Conservation (phyloP, 2,888 invertebrate genomes). For the Lasioglossum leucozonium region DNA sequence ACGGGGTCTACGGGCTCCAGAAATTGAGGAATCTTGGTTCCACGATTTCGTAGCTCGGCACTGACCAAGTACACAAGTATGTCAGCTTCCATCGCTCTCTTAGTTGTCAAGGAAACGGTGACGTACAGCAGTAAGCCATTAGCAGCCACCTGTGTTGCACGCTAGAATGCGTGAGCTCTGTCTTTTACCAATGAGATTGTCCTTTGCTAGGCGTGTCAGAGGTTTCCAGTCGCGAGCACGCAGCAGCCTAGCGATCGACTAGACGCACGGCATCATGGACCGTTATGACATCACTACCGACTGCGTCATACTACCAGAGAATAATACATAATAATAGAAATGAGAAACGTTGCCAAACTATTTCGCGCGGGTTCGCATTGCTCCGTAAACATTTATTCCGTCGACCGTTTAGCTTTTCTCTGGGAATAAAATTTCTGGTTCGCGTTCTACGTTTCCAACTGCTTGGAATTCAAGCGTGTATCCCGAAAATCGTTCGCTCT, state of each 20-base stretch:
- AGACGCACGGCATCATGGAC: neutral
- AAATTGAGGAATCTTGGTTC: neutral
- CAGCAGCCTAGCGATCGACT: neutral
- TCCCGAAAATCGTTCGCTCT: conserved; percentile 23
- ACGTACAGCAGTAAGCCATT: conserved; percentile 9
- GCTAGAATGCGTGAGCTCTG: conserved; percentile 1
- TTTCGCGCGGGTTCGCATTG: neutral
- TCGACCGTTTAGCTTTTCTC: neutral
- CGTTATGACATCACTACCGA: neutral
- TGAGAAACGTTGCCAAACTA: neutral
- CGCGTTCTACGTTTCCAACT: conserved; percentile 29
- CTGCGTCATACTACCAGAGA: neutral
- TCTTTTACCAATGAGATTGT: neutral
- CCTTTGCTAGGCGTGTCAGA: neutral
- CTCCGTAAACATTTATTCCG: neutral
- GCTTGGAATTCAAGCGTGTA: conserved; percentile 16
- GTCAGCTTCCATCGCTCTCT: neutral
- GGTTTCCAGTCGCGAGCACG: neutral
- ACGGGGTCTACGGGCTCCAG: neutral
- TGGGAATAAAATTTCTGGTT: neutral
- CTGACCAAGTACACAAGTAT: neutral
- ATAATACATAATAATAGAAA: neutral
- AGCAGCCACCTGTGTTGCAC: neutral
- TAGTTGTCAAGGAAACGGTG: conserved; percentile 6
- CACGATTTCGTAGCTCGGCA: neutral